A percentile compares a stretch with the other conserved stretches of the same genome.
These are phyloP conservation scores for Centropristis striata DNA, from an alignment of 2,113 vertebrate genomes.

Conservation along the genomic window DNA sequence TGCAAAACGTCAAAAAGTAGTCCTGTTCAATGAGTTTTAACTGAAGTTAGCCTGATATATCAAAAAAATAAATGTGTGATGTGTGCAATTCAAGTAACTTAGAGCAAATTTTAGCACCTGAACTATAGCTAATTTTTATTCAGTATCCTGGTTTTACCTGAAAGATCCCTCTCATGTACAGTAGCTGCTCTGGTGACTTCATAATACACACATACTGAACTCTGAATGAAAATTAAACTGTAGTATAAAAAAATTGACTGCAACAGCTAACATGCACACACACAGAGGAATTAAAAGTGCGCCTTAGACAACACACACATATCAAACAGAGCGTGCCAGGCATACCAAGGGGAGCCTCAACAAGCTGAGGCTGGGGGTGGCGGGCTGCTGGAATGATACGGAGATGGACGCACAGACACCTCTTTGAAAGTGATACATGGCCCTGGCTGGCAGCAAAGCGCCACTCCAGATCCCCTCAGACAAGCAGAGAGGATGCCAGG, in stretches of 20 bases:
- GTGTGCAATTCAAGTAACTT: not conserved
- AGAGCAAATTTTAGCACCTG: not conserved
- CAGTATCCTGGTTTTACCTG: conserved; percentile 3
- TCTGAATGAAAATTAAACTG: conserved; percentile 11
- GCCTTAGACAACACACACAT: conserved; percentile 62
- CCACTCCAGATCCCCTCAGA: conserved; percentile 82
- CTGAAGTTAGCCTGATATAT: too few species aligned
- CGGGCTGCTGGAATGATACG: conserved; percentile 61
- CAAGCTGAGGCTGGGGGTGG: conserved; percentile 63
- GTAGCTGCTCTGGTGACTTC: conserved; percentile 4
- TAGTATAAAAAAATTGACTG: conserved; percentile 19
- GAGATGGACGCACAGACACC: conserved; percentile 72
- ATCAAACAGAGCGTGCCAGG: conserved; percentile 62
- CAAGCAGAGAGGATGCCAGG: conserved; percentile 75
- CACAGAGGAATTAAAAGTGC: conserved; percentile 45
- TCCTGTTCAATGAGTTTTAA: too few species aligned
- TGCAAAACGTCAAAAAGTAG: not conserved
- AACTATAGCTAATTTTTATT: not conserved
- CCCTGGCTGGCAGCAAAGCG: conserved; percentile 77
- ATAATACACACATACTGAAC: conserved; percentile 23
- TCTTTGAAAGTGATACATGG: conserved; percentile 86
- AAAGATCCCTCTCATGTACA: not conserved
- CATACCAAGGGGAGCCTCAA: conserved; percentile 81
- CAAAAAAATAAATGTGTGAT: too few species aligned
- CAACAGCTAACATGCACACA: conserved; percentile 24